Base-by-base conservation (phyloP, 2,888 invertebrate genomes). In the Drosophila yooni region DNA sequence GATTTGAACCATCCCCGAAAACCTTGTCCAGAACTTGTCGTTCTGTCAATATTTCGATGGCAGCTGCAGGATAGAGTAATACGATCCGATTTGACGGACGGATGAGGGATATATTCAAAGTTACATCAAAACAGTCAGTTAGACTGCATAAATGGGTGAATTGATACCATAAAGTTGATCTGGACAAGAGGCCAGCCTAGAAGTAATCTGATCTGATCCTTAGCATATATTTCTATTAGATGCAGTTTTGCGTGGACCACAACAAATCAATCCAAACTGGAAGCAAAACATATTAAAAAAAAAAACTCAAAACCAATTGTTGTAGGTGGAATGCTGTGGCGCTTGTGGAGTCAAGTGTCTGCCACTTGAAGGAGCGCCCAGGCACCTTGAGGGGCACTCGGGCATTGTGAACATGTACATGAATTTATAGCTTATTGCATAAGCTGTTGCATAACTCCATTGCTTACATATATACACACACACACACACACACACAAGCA, bases 301-400 rank as follows among this genome's bases (percentile, higher is more conserved):
- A 46, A 46, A 46, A 21, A 21, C 21, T 13, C 18, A 33, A 46
- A 18, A 18, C 31, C 31, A 66, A 50, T 51, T 50, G 48, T 54
- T 18, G 43, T 5, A 2, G 40, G 18, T 18, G 46, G 38, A 40
- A 36, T 43, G 38, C 10, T 34, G 53, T n/a, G 29, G 10, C 21
- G 33, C 21, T 21, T 21, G 21, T 11, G 53, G 33, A 15, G 43
- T 67, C 48, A 50, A 69, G 59, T 63, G 60, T 25, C 52, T 62
- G 75, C 53, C 72, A 75, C 36, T 54, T 62, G 38, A 62, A 71
- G 66, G 53, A 72, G 72, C 33, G 29, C 36, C 53, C 60, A 60
- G 72, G 58, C 75, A 75, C 61, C 75, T 71, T 66, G 77, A 66
- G 77, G 59, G 70, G 64, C 76, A 70, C 64, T 76, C 56, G 65